Evolutionary conservation across 2,888 invertebrate genomes (phyloP).

Genomic region (Cybosia mesomella): DNA sequence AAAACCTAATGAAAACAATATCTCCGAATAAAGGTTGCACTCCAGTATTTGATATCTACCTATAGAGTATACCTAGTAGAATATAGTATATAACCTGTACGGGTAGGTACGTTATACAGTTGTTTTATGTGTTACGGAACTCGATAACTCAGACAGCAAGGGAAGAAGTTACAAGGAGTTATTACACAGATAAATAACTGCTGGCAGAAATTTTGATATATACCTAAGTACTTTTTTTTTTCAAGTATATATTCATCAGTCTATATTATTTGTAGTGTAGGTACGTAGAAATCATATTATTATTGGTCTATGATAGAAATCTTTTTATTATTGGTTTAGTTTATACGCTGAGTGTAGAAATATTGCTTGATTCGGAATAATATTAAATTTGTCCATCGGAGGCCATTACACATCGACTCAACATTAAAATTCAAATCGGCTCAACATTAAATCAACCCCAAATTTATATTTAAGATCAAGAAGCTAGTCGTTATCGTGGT

Average conservation of each 20-base stretch:
- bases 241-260: slow-evolving; percentile 4
- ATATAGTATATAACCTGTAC: slow-evolving; percentile 19
- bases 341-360: no score
- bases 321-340: no score
- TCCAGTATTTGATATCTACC: slow-evolving; percentile 46
- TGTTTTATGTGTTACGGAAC: slow-evolving; percentile 53
- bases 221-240: slow-evolving; percentile 40
- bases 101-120: slow-evolving; percentile 35
- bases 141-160: slow-evolving; percentile 47
- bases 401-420: no score
- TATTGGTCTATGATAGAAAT: no score
- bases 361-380: no score
- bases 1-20: slow-evolving; percentile 57
- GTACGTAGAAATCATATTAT: no score
- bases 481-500: no score
- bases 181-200: slow-evolving; percentile 41
- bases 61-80: no score
- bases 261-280: neutral
- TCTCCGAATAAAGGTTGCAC: slow-evolving; percentile 51
- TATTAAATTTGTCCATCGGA: no score
- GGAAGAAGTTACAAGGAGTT: slow-evolving; percentile 39
- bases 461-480: no score
- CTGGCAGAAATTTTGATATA: slow-evolving; percentile 28
- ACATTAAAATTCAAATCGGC: no score
- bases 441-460: no score